Percentiles rank a stretch among this genome's conserved stretches.
These are phyloP conservation scores for Columba janthina DNA, from an alignment of 2,113 vertebrate species.

Conservation along the genomic window DNA sequence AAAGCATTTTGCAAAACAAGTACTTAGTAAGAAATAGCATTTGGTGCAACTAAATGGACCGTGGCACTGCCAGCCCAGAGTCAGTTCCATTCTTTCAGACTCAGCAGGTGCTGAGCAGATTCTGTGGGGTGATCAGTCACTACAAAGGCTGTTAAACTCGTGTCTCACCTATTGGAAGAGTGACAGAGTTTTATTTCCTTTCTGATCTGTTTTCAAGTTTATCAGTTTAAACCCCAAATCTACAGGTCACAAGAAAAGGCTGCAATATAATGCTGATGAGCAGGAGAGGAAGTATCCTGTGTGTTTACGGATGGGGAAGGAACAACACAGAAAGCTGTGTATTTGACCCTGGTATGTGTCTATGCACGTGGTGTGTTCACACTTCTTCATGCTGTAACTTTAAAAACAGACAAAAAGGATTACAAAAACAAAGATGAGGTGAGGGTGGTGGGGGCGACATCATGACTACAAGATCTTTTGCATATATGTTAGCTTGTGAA, in stretches of 20 bases:
- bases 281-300: background rate
- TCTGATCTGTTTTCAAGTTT: constrained; percentile 17
- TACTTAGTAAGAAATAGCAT: background rate
- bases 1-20: background rate
- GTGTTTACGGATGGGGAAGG: background rate
- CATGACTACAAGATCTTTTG: constrained; percentile 35
- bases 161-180: background rate
- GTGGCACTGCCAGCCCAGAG: background rate
- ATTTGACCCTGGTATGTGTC: background rate
- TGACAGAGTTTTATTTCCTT: background rate
- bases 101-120: background rate
- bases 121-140: background rate
- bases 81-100: background rate
- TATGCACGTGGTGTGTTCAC: background rate
- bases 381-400: constrained; percentile 6
- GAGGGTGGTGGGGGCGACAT: background rate
- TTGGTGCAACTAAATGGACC: background rate
- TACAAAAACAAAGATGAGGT: constrained; percentile 18
- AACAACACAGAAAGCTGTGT: background rate
- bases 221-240: background rate
- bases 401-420: constrained; percentile 23
- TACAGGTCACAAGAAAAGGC: background rate
- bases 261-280: background rate
- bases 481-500: constrained; percentile 53
- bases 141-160: background rate